Base-by-base conservation (phyloP, 2,888 invertebrate species). In the Craniophora ligustri region DNA sequence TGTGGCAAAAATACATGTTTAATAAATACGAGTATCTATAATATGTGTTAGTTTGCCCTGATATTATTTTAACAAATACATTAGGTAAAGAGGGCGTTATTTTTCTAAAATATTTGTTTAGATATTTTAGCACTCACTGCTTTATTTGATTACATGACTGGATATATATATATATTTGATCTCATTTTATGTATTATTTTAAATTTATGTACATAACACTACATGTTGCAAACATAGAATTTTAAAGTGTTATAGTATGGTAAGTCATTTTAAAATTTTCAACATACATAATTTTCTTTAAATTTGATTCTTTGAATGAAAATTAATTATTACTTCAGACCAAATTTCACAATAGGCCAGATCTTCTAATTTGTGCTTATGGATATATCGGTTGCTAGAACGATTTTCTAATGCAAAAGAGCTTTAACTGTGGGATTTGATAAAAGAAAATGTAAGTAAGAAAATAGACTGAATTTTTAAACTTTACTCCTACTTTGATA, bases 401-500 rank as follows among this genome's bases (percentile, higher is more conserved):
- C 79, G 80, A 84, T 81, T 85, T 82, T 86, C 78, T 84, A 85
- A 86, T 79, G 84, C 80, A 83, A 84, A 73, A 86, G 84, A 91
- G 91, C 89, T 91, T 91, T 91, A 91, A 91, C 85, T 82, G 80
- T 84, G 85, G 87, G 84, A 85, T 85, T 87, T 87, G 86, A 85
- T 85, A 75, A 85, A 83, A 80, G 75, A 79, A 83, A 76, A 81
- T 79, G 81, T 84, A 88, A 82, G 62, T 60, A 72, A 68, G 83
- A 85, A 79, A 86, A 88, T 87, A 90, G 92, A 92, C 92, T 92
- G 91, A 92, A 86, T 86, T 88, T 89, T 82, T 81, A 84, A 86
- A 82, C 81, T 88, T 86, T 87, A 89, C 88, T 88, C 85, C 79
- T 89, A 86, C 87, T 85, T 85, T 84, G 87, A 86, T 91, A 90